Evolutionary conservation across 2,888 invertebrate genomes (phyloP).

Genomic region (Enchytraeus crypticus): DNA sequence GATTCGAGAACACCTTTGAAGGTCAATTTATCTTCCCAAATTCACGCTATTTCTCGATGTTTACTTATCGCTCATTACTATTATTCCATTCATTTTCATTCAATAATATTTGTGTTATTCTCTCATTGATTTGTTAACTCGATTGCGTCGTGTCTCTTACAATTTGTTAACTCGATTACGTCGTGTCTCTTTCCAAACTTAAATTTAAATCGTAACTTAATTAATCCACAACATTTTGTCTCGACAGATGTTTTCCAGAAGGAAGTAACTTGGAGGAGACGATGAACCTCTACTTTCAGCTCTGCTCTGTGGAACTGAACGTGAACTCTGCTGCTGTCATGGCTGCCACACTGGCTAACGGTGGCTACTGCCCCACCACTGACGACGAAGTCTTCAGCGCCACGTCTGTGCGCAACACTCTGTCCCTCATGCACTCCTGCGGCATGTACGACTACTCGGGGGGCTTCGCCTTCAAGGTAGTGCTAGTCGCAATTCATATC

Average conservation of each 20-base stretch:
- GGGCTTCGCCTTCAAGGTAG: slow-evolving; percentile 84
- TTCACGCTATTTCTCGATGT: too few species aligned
- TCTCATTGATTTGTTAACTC: too few species aligned
- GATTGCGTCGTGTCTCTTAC: too few species aligned
- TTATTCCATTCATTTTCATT: too few species aligned
- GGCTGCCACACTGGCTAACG: slow-evolving; percentile 91
- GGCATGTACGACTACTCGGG: slow-evolving; percentile 89
- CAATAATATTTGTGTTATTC: too few species aligned
- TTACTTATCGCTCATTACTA: too few species aligned
- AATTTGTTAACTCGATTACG: too few species aligned
- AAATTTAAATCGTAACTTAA: background rate
- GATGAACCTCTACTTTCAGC: slow-evolving; percentile 94
- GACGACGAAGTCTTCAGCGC: slow-evolving; percentile 85
- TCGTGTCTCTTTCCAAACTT: background rate
- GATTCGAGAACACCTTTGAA: too few species aligned
- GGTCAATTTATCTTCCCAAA: too few species aligned
- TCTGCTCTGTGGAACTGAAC: slow-evolving; percentile 89
- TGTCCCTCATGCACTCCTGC: slow-evolving; percentile 95
- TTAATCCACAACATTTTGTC: background rate
- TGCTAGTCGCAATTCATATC: too few species aligned
- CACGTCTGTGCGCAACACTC: slow-evolving; percentile 83
- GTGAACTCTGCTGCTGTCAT: slow-evolving; percentile 87
- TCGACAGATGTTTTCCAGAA: slow-evolving; percentile 70
- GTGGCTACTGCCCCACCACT: slow-evolving; percentile 93
- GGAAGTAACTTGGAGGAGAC: slow-evolving; percentile 81